phyloP scores from a whole-genome alignment of 1,140 invertebrate genomes.

The Portunus trituberculatus region DNA sequence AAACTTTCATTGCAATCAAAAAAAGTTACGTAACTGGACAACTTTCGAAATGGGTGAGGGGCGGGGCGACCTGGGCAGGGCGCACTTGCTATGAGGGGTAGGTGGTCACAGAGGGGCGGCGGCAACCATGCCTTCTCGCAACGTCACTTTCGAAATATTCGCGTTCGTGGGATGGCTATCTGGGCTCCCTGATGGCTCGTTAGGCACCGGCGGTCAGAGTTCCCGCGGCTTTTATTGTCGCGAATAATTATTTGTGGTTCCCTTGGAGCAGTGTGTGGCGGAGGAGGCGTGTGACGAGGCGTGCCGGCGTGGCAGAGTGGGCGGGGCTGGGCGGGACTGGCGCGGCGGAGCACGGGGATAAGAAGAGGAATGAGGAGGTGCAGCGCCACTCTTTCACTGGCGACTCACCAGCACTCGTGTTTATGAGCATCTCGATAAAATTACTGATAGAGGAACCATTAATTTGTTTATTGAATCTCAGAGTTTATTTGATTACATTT shows the following conservation, averaged over 20 bases:
- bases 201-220: background rate
- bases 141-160: slow-evolving; percentile 22
- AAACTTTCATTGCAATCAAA: background rate
- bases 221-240: background rate
- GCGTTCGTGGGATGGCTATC: background rate
- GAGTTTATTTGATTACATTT: background rate
- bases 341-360: too few species aligned
- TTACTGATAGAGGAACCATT: background rate
- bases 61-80: background rate
- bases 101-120: background rate
- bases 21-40: background rate
- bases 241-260: background rate
- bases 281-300: too few species aligned
- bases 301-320: too few species aligned
- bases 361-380: background rate
- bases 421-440: background rate
- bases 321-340: too few species aligned
- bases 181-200: background rate
- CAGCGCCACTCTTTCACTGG: background rate
- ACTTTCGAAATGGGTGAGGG: background rate
- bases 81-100: too few species aligned
- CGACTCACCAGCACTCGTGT: background rate
- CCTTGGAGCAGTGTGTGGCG: background rate
- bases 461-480: background rate
- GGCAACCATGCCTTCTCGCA: background rate